These are phyloP conservation scores for Macrotus californicus DNA, from an alignment of 2,113 vertebrate species.

Conservation along the genomic window DNA sequence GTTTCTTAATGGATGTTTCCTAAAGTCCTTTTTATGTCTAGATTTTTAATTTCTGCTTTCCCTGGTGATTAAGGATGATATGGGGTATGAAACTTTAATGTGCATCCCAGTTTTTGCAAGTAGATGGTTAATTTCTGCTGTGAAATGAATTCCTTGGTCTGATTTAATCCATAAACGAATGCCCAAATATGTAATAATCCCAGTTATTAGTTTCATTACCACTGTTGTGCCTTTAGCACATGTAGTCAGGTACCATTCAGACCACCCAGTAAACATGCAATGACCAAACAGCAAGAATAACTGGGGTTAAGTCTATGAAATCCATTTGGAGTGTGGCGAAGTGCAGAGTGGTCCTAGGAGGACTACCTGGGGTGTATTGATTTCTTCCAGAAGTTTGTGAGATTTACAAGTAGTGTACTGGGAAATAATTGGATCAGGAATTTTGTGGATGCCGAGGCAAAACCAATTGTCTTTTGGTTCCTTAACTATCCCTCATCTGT, in stretches of 20 bases:
- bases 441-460: no score
- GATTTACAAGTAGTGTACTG: no score
- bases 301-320: not conserved
- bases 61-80: not conserved
- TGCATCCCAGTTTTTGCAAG: not conserved
- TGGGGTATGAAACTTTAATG: not conserved
- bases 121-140: not conserved
- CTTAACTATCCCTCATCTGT: no score
- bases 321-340: not conserved
- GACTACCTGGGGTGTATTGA: not conserved
- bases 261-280: not conserved
- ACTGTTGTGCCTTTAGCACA: not conserved
- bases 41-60: not conserved
- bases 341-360: not conserved
- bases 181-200: not conserved
- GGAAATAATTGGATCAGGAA: no score
- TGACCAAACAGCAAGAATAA: no score
- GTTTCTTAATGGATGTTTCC: not conserved
- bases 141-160: not conserved
- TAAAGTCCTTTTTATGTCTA: not conserved
- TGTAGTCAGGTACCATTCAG: not conserved
- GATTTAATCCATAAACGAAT: not conserved
- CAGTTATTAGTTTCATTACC: not conserved
- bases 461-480: not conserved
- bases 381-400: no score